phyloP scores from a whole-genome alignment of 2,797 vertebrate species.

The Simalia tracyae region DNA sequence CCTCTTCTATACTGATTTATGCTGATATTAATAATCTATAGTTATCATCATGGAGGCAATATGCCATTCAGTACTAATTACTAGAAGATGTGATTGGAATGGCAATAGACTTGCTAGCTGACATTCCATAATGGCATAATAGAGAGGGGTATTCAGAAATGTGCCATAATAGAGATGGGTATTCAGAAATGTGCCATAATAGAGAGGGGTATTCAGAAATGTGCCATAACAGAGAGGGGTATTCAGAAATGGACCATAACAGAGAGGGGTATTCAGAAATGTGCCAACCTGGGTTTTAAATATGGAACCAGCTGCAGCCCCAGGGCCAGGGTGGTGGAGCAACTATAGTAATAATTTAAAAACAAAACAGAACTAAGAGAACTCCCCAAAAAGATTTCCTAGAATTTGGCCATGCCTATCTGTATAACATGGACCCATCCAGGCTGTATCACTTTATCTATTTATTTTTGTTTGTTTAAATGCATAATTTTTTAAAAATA shows the following conservation, averaged over 20 bases:
- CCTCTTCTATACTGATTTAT: too few species aligned
- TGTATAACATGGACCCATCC: too few species aligned
- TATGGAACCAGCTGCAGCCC: neutral
- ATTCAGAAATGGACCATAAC: neutral
- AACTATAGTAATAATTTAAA: neutral
- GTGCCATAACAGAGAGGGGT: neutral
- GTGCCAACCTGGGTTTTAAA: neutral
- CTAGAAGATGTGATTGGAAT: neutral
- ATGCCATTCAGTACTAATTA: neutral
- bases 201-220: neutral
- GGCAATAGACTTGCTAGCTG: neutral
- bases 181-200: neutral
- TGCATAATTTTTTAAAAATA: too few species aligned
- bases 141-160: neutral
- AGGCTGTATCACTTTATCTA: too few species aligned
- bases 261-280: neutral
- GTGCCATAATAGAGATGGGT: neutral
- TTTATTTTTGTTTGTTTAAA: too few species aligned
- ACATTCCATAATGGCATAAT: neutral
- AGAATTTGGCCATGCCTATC: neutral
- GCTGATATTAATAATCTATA: too few species aligned
- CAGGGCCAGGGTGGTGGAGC: too few species aligned
- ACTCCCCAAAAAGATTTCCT: neutral
- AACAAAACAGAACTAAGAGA: neutral
- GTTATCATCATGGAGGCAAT: too few species aligned